Conservation (phyloP, 2,888 invertebrate genomes). For the Ceriagrion tenellum region DNA sequence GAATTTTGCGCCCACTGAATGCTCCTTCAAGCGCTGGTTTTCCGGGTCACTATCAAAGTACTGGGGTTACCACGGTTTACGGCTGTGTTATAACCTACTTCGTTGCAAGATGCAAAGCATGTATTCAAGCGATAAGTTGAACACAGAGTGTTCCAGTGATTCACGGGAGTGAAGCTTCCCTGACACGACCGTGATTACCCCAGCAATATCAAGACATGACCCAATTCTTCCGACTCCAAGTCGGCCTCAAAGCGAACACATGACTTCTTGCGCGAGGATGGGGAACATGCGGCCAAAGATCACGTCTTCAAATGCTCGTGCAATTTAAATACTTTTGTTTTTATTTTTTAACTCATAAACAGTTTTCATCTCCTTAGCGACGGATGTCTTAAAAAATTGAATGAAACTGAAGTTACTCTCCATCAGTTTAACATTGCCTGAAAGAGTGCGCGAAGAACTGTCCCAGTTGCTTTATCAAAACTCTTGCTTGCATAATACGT, state of each 20-base stretch:
- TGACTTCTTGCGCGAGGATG: not conserved
- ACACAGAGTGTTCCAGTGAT: not conserved
- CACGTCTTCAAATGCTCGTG: not conserved
- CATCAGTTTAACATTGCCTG: too few relatives aligned
- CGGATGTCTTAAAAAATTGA: not conserved
- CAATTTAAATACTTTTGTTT: not conserved
- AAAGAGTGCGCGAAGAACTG: too few relatives aligned
- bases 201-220: not conserved
- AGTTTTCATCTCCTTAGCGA: not conserved
- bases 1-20: not conserved
- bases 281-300: not conserved
- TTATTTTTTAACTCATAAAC: not conserved
- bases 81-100: not conserved
- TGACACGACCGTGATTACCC: not conserved
- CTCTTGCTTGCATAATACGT: not conserved
- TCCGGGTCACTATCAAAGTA: slow-evolving; percentile 1
- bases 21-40: not conserved
- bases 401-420: not conserved
- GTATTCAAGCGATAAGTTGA: not conserved
- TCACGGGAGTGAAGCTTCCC: not conserved
- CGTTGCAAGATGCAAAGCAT: not conserved
- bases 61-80: not conserved
- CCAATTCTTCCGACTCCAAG: not conserved
- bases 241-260: not conserved
- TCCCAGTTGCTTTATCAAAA: too few relatives aligned